Base-by-base conservation (phyloP, 2,797 vertebrate genomes). In the Muscicapa comitata region DNA sequence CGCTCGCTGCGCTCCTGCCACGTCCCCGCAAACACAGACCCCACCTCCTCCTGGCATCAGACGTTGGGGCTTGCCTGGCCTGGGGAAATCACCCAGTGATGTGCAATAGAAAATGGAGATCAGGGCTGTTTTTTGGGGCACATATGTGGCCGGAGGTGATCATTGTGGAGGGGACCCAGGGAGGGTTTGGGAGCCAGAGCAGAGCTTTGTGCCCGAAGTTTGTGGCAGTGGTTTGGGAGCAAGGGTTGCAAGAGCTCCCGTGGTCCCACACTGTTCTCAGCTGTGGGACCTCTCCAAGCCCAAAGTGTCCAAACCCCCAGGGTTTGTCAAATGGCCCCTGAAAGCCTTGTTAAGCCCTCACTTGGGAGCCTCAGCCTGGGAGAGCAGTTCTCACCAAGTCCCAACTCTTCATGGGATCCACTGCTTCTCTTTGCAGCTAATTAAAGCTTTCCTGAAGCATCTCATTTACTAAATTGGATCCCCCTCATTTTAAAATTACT, bases 391-490 rank as follows among this genome's bases (percentile, higher is more conserved):
- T 17, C 1, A 4, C 18, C 9, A 25, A 72, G 8, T 23, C 26
- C 26, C 0, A 2, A 7, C 40, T n/a, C 71, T 2, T 28, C 4
- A 1, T 8, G 47, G 68, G 61, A 79, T 74, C 20, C 10, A 3
- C 72, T 4, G 18, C 79, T 57, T 83, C 72, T 65, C 59, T 76
- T 59, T 83, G 86, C 68, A n/a, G 68, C 37, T 95, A 74, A 95
- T 94, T 90, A 83, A 80, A 86, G 59, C 65, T 54, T 77, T 91
- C 33, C 65, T 25, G 45, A 80, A 88, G 76, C 70, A 86, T 80
- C 79, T 93, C 17, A 61, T 81, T 93, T 86, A 37, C 82, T 77
- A 77, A 94, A 90, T 95, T 92, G 91, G 53, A 51, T 90, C 73
- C 73, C 57, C 7, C 45, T 81, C 6, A 7, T 62, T 90, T 81